These are phyloP conservation scores for Phyllotreta cruciferae DNA, from an alignment of 2,888 invertebrate species.

Conservation along the genomic window DNA sequence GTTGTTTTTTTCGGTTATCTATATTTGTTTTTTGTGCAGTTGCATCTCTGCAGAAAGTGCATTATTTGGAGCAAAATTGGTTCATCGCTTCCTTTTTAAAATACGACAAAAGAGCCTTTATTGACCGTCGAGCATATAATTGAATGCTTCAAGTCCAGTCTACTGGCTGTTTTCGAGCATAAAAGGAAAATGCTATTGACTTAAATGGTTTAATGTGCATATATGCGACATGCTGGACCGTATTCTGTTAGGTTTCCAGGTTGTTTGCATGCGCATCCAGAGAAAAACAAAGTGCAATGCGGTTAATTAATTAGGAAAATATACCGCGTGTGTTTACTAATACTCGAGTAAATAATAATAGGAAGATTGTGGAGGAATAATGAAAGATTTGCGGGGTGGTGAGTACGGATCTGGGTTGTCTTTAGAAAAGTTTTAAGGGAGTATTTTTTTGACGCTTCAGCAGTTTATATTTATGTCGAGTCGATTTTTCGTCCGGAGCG, in stretches of 20 bases:
- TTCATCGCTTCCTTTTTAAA: constrained; percentile 6
- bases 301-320: no score
- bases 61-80: not conserved
- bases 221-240: constrained; percentile 5
- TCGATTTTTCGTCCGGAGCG: constrained; percentile 10
- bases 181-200: constrained; percentile 28
- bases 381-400: no score
- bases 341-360: no score
- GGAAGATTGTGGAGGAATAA: no score
- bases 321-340: no score
- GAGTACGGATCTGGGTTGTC: constrained; percentile 5
- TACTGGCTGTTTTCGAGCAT: constrained; percentile 22
- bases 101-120: constrained; percentile 21
- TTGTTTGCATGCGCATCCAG: no score
- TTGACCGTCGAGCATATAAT: constrained; percentile 27
- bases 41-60: no score
- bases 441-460: constrained; percentile 28
- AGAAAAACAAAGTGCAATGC: no score
- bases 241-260: not conserved
- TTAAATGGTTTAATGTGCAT: constrained; percentile 29
- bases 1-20: not conserved
- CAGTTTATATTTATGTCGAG: constrained; percentile 21
- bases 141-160: constrained; percentile 25
- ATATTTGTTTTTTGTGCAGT: no score
- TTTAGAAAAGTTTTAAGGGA: constrained; percentile 23